Evolutionary conservation across 2,797 vertebrate genomes (phyloP), one percentile per base, ranked within the genome.

Genomic region (Mustela erminea): DNA sequence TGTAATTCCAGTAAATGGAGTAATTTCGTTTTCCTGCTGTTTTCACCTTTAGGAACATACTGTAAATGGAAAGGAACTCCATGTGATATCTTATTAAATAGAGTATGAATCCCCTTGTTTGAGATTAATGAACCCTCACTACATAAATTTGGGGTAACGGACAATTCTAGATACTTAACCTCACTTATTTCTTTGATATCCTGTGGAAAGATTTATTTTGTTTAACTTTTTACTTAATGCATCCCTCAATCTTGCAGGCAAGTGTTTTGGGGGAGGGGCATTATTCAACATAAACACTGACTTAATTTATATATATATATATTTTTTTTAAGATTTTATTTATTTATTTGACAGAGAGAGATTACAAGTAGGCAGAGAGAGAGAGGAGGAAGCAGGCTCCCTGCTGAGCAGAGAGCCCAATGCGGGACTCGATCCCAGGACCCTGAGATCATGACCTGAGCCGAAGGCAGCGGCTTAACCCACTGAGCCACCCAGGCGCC

Each of bases 1-100:
- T 98, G 97, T 99, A 98, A 99, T 99, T 99, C 97, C 92, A 87
- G 98, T 98, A 99, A 99, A 98, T 98, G 98, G 99, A 99, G 98
- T 98, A 81, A 98, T 99, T 99, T 98, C 96, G 98, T 98, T 98
- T 98, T 98, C 98, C 99, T 98, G 98, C 98, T 98, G 98, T 97
- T 98, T 98, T 98, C 96, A 99, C 98, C 98, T 99, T 98, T 98
- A 98, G 97, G 98, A 99, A 98, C 98, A 98, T 78, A 98, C 96
- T 98, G 97, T 98, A 98, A 98, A 98, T 98, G 98, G 97, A 98
- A 98, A 98, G 89, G 82, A 97, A 97, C 98, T 96, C 98, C 97
- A 96, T 97, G 96, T 98, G 98, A 98, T 98, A 97, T 97, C 98
- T 97, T 97, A 97, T 98, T 99, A 98, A 98, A 98, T 84, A 97